phyloP scores from a whole-genome alignment of 1,140 invertebrate species.

The Theocolax elegans region DNA sequence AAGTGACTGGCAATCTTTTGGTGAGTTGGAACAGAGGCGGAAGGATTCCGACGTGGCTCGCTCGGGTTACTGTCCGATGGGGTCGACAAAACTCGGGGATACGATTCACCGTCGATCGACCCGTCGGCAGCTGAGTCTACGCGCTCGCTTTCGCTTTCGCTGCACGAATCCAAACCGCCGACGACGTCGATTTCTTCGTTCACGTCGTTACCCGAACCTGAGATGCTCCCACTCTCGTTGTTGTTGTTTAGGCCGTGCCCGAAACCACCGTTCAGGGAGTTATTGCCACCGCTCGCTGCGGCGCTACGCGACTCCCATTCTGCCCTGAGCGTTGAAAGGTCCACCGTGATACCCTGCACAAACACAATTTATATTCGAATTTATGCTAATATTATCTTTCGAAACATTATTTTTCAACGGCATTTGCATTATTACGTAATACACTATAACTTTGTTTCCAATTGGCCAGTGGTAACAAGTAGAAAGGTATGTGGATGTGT shows the following conservation, averaged over 20 bases:
- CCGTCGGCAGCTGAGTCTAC: conserved; percentile 73
- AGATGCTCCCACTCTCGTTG: conserved; percentile 60
- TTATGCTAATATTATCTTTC: too few species aligned
- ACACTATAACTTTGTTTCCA: too few species aligned
- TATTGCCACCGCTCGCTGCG: conserved; percentile 52
- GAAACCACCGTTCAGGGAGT: conserved; percentile 53
- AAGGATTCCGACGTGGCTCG: not conserved
- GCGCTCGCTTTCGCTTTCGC: conserved; percentile 72
- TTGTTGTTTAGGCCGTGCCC: conserved; percentile 52
- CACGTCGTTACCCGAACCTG: conserved; percentile 76
- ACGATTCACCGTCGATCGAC: conserved; percentile 68
- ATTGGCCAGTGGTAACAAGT: too few species aligned
- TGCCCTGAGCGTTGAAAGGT: conserved; percentile 81
- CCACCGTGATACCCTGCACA: conserved; percentile 81
- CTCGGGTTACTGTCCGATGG: conserved; percentile 22
- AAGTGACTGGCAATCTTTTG: conserved; percentile 38
- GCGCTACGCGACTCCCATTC: conserved; percentile 81
- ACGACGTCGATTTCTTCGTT: conserved; percentile 84
- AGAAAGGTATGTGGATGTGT: too few species aligned
- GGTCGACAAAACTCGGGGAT: conserved; percentile 46
- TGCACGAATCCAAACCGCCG: conserved; percentile 72
- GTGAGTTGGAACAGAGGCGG: not conserved
- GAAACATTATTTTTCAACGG: too few species aligned
- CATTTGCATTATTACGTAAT: too few species aligned
- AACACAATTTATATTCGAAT: not conserved